These are phyloP conservation scores for Pseudoips prasinana DNA, from an alignment of 2,888 invertebrate genomes.

Conservation along the genomic window DNA sequence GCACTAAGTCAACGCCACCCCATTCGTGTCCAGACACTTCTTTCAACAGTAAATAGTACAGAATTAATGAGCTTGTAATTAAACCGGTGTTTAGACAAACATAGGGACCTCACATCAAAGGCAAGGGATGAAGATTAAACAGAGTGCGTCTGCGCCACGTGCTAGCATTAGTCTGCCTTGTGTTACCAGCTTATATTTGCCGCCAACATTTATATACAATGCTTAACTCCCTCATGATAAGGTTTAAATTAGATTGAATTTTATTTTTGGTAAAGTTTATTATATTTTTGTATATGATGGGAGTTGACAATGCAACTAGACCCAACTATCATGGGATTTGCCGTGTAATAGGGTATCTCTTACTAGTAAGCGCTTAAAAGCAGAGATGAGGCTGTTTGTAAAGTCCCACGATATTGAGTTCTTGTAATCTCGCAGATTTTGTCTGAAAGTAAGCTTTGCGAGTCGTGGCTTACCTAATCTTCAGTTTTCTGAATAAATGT, in stretches of 20 bases:
- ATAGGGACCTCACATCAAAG: slow-evolving; percentile 72
- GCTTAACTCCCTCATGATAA: slow-evolving; percentile 16
- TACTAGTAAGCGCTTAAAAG: slow-evolving; percentile 57
- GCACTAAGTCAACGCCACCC: slow-evolving; percentile 24
- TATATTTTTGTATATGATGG: slow-evolving; percentile 37
- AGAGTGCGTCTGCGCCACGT: slow-evolving; percentile 75
- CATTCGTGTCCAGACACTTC: slow-evolving; percentile 21
- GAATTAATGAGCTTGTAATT: slow-evolving; percentile 78
- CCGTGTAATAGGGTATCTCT: slow-evolving; percentile 64
- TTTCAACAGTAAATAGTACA: slow-evolving; percentile 67
- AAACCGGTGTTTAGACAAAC: slow-evolving; percentile 75
- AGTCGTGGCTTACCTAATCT: no score
- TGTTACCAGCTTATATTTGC: slow-evolving; percentile 32
- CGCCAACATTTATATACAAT: neutral
- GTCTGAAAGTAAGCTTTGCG: slow-evolving; percentile 15
- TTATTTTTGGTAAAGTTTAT: slow-evolving; percentile 7
- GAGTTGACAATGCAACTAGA: slow-evolving; percentile 75
- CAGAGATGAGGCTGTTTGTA: slow-evolving; percentile 51
- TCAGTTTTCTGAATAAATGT: no score
- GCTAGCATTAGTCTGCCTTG: slow-evolving; percentile 59
- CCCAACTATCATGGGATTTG: slow-evolving; percentile 76
- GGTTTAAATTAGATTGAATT: slow-evolving; percentile 24
- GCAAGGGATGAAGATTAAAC: slow-evolving; percentile 69
- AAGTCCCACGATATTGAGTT: slow-evolving; percentile 46
- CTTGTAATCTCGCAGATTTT: slow-evolving; percentile 40